Conservation (phyloP, 2,888 invertebrate species). For the Pachliopta kotzebuea region DNA sequence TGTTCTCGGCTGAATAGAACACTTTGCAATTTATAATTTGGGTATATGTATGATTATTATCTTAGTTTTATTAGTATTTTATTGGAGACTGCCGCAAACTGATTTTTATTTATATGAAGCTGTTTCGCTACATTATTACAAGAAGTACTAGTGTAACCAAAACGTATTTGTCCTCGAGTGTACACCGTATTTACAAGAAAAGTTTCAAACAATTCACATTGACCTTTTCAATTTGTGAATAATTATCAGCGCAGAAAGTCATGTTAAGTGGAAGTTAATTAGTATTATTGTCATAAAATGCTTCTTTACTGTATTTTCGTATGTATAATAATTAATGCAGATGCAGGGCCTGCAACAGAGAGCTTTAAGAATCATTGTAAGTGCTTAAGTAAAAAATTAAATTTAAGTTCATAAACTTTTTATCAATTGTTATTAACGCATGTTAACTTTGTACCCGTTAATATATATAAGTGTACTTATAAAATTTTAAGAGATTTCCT, state of each 20-base stretch:
- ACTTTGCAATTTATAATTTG: no score
- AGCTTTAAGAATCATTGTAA: constrained; percentile 40
- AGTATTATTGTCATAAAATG: constrained; percentile 8
- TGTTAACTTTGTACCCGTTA: no score
- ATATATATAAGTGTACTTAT: no score
- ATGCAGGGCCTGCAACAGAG: constrained; percentile 34
- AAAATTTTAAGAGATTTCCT: no score
- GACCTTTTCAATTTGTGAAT: constrained; percentile 11
- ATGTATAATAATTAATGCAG: constrained; percentile 24
- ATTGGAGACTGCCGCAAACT: neutral
- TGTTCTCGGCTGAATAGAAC: neutral
- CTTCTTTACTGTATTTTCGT: constrained; percentile 17
- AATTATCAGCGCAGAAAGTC: constrained; percentile 9
- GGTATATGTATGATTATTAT: no score
- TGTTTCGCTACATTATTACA: neutral
- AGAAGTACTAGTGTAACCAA: neutral
- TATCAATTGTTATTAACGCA: no score
- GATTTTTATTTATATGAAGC: neutral
- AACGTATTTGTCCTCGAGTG: constrained; percentile 13
- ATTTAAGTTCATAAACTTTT: no score
- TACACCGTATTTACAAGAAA: constrained; percentile 5
- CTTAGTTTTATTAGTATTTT: neutral
- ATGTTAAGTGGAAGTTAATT: constrained; percentile 18
- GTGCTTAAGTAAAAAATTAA: neutral
- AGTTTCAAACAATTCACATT: constrained; percentile 9